Percentiles rank a stretch among this genome's conserved stretches.
phyloP scores from a whole-genome alignment of 2,113 vertebrate genomes.

The Lonchura striata region DNA sequence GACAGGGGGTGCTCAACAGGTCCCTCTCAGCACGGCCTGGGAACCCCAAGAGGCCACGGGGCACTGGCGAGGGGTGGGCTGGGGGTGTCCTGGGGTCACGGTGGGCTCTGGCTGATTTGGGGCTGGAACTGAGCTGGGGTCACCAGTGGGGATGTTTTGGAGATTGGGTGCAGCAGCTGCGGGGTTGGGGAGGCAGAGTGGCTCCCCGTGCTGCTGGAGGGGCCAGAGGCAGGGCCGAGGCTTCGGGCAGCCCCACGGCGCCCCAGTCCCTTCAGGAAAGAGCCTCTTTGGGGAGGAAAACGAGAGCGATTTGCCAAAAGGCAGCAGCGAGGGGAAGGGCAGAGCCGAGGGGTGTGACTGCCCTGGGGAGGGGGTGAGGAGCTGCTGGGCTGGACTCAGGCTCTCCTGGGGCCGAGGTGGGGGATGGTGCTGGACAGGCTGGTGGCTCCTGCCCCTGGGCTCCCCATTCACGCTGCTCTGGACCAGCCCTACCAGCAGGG shows the following conservation, averaged over 20 bases:
- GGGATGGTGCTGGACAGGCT: neutral
- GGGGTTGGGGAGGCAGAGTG: neutral
- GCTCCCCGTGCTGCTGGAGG: neutral
- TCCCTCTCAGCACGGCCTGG: accelerated
- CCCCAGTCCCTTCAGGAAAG: neutral
- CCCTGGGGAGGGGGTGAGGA: neutral
- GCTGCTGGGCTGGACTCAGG: neutral
- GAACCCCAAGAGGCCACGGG: neutral
- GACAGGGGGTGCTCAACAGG: neutral
- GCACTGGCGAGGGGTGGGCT: accelerated
- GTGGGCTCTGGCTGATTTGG: neutral
- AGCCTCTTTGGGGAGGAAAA: neutral
- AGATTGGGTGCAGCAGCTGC: accelerated
- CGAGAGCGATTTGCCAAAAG: neutral
- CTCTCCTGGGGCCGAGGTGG: neutral
- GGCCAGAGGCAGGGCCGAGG: neutral
- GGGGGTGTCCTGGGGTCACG: neutral
- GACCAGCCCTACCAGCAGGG: accelerated
- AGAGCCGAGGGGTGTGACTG: neutral
- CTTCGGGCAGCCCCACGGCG: neutral
- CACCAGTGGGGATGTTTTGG: neutral
- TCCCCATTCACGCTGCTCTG: neutral
- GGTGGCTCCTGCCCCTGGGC: neutral
- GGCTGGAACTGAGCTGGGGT: neutral
- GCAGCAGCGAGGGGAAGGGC: neutral